Evolutionary conservation across 1,140 invertebrate species (phyloP).

Genomic region (Delia radicum): DNA sequence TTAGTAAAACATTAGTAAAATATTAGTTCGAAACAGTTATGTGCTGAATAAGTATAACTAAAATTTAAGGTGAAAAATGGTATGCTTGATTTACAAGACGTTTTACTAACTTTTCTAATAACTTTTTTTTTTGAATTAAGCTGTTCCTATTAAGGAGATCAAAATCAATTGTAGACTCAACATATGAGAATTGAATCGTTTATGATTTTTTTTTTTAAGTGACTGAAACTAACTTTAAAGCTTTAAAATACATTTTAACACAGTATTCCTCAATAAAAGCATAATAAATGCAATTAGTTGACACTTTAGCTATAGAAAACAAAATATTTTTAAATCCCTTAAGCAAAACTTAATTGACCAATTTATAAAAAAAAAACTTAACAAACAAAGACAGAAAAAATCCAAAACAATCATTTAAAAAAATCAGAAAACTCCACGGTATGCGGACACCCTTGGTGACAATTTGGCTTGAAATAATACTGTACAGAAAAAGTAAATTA

Average conservation of each 20-base stretch:
- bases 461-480: constrained; percentile 5
- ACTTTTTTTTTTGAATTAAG: too few relatives aligned
- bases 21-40: too few relatives aligned
- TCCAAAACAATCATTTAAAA: neutral
- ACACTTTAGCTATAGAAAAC: neutral
- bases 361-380: constrained; percentile 4
- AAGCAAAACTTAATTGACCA: constrained; percentile 17
- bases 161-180: too few relatives aligned
- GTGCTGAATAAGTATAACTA: too few relatives aligned
- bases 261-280: neutral
- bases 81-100: too few relatives aligned
- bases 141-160: too few relatives aligned
- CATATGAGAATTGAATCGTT: too few relatives aligned
- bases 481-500: neutral
- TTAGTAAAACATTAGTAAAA: too few relatives aligned
- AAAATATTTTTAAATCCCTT: neutral
- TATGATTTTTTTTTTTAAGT: too few relatives aligned
- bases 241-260: neutral
- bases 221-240: neutral
- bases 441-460: constrained; percentile 15
- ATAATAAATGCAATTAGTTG: constrained; percentile 21
- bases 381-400: neutral
- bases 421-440: neutral
- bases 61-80: too few relatives aligned
- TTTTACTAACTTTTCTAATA: too few relatives aligned